phyloP scores from a whole-genome alignment of 2,113 vertebrate species.

The Amblyopsis rosae region DNA sequence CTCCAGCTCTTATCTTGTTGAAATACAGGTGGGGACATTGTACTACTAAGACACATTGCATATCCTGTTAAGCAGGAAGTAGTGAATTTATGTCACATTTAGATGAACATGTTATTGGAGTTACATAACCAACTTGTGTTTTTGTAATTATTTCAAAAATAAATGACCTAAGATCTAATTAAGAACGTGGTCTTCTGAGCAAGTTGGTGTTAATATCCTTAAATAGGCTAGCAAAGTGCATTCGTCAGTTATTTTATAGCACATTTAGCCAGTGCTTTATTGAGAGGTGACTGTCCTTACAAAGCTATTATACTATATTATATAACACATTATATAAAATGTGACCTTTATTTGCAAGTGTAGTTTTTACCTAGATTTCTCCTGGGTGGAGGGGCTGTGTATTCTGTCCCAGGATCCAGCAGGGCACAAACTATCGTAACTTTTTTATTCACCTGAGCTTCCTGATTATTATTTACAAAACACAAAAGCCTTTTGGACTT shows the following conservation, averaged over 20 bases:
- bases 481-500: slow-evolving; percentile 51
- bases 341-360: not conserved
- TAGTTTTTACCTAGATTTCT: too few species aligned
- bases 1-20: too few species aligned
- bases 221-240: too few species aligned
- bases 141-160: too few species aligned
- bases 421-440: slow-evolving; percentile 65
- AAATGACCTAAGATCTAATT: too few species aligned
- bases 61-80: slow-evolving; percentile 22
- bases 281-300: too few species aligned
- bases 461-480: slow-evolving; percentile 61
- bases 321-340: not conserved
- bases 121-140: not conserved
- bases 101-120: not conserved
- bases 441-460: slow-evolving; percentile 59
- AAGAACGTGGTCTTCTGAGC: too few species aligned
- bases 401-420: slow-evolving; percentile 30
- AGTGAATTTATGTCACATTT: not conserved
- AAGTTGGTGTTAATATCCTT: too few species aligned
- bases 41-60: not conserved
- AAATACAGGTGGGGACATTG: too few species aligned
- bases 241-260: too few species aligned
- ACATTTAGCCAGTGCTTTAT: too few species aligned
- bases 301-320: too few species aligned
- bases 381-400: not conserved